These are phyloP conservation scores for Rhinolophus sinicus DNA, from an alignment of 2,113 vertebrate species.

Conservation along the genomic window DNA sequence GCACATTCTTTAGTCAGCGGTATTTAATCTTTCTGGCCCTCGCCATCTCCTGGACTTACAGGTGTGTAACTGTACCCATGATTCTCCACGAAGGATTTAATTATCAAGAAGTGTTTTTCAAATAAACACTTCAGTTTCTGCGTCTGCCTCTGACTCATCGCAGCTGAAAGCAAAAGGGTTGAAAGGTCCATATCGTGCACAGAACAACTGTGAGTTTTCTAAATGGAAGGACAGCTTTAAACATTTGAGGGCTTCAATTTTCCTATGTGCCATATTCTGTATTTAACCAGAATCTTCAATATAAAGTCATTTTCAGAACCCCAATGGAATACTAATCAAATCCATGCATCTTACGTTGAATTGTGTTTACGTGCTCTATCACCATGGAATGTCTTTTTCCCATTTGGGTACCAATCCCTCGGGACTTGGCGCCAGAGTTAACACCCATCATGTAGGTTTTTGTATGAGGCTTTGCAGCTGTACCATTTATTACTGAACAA, in stretches of 20 bases:
- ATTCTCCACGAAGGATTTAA: fast-evolving
- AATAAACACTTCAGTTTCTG: background rate
- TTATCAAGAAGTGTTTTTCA: background rate
- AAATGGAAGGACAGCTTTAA: background rate
- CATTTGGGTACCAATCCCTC: background rate
- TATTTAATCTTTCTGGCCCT: background rate
- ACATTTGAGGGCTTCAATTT: background rate
- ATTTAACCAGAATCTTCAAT: background rate
- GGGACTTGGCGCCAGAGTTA: too few species aligned
- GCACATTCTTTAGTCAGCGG: fast-evolving
- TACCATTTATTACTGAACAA: too few species aligned
- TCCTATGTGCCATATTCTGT: fast-evolving
- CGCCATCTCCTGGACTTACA: background rate
- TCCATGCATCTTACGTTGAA: fast-evolving
- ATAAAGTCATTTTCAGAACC: too few species aligned
- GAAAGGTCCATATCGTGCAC: background rate
- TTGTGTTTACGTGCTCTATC: background rate
- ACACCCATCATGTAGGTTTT: background rate
- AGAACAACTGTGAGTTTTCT: background rate
- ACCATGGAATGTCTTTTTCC: background rate
- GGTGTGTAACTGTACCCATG: background rate
- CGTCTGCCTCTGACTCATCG: background rate
- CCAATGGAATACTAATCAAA: background rate
- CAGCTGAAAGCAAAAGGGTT: background rate
- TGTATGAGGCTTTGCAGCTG: fast-evolving